Percentiles rank a stretch among this genome's conserved stretches.
These are phyloP conservation scores for Ciconia stormi DNA, from an alignment of 2,113 vertebrate genomes.

Conservation along the genomic window DNA sequence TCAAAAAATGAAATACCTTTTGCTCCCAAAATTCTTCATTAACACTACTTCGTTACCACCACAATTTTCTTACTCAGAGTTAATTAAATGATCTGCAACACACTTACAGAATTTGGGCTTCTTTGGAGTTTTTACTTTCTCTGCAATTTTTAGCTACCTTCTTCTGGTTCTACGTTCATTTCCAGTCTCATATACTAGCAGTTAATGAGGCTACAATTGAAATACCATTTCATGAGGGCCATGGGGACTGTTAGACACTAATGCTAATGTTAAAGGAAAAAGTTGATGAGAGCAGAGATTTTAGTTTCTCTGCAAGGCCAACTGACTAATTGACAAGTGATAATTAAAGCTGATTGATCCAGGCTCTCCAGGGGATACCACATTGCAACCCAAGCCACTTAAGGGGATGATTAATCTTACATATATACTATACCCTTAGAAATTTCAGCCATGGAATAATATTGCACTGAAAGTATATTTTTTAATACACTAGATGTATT, in stretches of 20 bases:
- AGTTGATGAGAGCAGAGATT: not conserved
- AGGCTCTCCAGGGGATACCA: not conserved
- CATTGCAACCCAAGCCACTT: not conserved
- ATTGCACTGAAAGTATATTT: not conserved
- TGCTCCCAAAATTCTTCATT: accelerated
- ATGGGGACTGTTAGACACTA: not conserved
- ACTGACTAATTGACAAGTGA: not conserved
- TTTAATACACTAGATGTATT: not conserved
- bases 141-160: not conserved
- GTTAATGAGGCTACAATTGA: not conserved
- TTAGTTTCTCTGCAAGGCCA: not conserved
- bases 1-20: not conserved
- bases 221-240: not conserved
- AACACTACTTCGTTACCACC: not conserved
- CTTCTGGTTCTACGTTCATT: not conserved
- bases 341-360: not conserved
- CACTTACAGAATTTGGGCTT: not conserved
- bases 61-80: not conserved
- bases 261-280: not conserved
- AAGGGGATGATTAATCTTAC: not conserved
- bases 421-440: not conserved
- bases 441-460: not conserved
- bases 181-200: not conserved
- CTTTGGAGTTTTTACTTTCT: not conserved
- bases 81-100: not conserved